Conservation (phyloP, 2,113 vertebrate genomes). For the Percopsis transmontana region DNA sequence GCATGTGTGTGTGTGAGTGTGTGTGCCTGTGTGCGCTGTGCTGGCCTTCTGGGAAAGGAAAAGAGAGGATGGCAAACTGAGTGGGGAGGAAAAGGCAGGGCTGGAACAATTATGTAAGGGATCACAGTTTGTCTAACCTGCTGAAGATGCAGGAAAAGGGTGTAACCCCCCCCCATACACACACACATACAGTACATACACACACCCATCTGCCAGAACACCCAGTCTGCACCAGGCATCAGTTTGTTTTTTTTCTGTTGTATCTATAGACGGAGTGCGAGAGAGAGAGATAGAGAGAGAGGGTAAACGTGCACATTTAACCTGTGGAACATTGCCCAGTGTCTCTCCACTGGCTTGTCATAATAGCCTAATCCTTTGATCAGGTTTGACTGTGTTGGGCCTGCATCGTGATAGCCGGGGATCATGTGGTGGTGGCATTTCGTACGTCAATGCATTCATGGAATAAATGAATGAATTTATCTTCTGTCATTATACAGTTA, state of each 20-base stretch:
- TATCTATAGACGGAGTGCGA: neutral
- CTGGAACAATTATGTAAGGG: constrained; percentile 71
- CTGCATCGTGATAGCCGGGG: neutral
- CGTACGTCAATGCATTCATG: neutral
- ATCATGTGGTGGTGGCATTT: neutral
- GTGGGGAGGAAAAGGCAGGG: constrained; percentile 62
- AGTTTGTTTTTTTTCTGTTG: constrained; percentile 5
- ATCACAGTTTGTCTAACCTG: constrained; percentile 61
- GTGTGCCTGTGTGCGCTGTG: constrained; percentile 1
- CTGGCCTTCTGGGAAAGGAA: constrained; percentile 55
- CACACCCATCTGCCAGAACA: constrained; percentile 25
- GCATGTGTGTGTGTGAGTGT: constrained; percentile 4
- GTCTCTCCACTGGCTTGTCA: neutral
- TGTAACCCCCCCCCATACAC: constrained; percentile 51
- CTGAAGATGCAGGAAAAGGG: constrained; percentile 72
- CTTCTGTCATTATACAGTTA: no score
- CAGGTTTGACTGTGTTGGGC: neutral
- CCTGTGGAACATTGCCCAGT: neutral
- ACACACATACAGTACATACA: no score
- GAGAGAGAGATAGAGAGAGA: neutral
- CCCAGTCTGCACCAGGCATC: no score
- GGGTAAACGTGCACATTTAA: neutral
- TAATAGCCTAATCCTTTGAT: neutral
- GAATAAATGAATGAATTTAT: neutral
- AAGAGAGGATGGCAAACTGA: constrained; percentile 42